Conservation (phyloP, 2,888 invertebrate species). For the Drosophila neonasuta region DNA sequence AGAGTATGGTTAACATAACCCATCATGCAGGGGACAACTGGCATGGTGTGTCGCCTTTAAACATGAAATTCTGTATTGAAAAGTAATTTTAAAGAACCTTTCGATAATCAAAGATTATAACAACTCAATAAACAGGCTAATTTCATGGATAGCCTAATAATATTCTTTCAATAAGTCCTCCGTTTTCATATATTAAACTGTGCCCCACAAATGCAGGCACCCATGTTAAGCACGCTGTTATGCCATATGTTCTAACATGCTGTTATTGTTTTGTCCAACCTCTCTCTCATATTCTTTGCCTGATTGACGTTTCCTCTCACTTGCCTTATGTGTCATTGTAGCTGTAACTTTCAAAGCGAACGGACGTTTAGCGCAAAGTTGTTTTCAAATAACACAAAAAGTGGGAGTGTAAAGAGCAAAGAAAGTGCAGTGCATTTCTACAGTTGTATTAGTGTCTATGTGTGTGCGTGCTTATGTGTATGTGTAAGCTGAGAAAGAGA, state of each 20-base stretch:
- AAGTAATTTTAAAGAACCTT: neutral
- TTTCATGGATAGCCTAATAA: neutral
- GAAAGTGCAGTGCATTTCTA: constrained; percentile 53
- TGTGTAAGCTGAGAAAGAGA: constrained; percentile 17
- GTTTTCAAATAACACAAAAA: constrained; percentile 12
- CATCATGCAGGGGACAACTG: neutral
- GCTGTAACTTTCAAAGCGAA: constrained; percentile 30
- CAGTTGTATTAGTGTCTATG: constrained; percentile 32
- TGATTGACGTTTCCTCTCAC: constrained; percentile 10
- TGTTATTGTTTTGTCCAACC: constrained; percentile 11
- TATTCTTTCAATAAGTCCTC: neutral
- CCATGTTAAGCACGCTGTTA: constrained; percentile 21
- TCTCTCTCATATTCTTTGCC: neutral
- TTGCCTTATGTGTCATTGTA: constrained; percentile 32
- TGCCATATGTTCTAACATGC: constrained; percentile 19
- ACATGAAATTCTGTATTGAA: neutral
- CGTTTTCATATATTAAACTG: neutral
- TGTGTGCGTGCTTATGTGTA: constrained; percentile 18
- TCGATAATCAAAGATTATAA: neutral
- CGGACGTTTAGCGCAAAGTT: constrained; percentile 28
- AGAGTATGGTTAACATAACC: constrained; percentile 2
- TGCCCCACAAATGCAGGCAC: constrained; percentile 5
- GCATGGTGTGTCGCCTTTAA: neutral
- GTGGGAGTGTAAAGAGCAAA: constrained; percentile 53
- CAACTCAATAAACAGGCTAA: neutral